Base-by-base conservation (phyloP, 1,140 invertebrate genomes). In the Drosophila sproati region DNA sequence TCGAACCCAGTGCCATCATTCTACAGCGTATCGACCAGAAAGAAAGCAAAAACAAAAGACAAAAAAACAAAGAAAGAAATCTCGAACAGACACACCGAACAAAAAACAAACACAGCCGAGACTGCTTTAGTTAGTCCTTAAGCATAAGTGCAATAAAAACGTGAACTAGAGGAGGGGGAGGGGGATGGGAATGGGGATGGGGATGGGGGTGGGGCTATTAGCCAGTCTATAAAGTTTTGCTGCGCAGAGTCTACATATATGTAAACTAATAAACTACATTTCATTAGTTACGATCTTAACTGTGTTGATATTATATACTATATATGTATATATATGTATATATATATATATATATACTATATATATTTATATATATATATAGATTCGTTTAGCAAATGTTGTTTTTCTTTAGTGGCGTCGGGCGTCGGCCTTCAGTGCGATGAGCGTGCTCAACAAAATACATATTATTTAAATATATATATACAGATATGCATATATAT, bases 101-200 rank as follows among this genome's bases (percentile, higher is more conserved):
- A 78, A 10, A 73, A 63, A 85, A 70, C 4, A 51, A 54, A 76
- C 59, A 82, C 60, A 88, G 77, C 77, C 83, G 85, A 88, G 83
- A 88, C 83, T 88, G 83, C 83, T 89, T 88, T 89, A 88, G 85
- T 83, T 89, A 89, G 85, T 88, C 74, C 72, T 68, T 87, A 78
- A 73, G 52, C 59, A 71, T 89, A 89, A 87, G 83, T 88, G 85
- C 83, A 88, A 89, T 87, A 86, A 37, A 70, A 61, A 43, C 5
- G 5, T 47, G 47, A 66, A 51, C 28, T 31, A 56, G n/a, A 45
- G 31, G 54, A 29, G 51, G 20, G 20, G 20, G 20, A 0, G 20
- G 20, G 20, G 20, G 1, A 20, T 20, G 20, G 20, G 20, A 2
- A 47, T 20, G 20, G 20, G 20, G 1, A 20, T 20, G 20, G 20